phyloP scores from a whole-genome alignment of 1,140 invertebrate genomes.

The Drosophila pandora region DNA sequence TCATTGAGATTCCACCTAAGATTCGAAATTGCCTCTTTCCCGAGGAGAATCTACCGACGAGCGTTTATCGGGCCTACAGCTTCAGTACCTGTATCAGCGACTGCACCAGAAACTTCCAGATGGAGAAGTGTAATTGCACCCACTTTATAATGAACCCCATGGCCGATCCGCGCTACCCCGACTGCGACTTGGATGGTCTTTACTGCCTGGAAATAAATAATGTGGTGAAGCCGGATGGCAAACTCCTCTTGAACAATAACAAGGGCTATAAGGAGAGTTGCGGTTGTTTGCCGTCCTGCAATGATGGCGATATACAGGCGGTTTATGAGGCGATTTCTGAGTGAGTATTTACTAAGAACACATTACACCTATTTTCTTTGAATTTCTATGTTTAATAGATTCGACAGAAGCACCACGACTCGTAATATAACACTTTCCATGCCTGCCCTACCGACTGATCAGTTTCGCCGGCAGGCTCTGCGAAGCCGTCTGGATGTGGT shows the following conservation, averaged over 20 bases:
- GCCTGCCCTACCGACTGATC: conserved; percentile 62
- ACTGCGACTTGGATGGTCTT: conserved; percentile 59
- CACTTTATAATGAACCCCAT: conserved; percentile 62
- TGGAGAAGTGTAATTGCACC: conserved; percentile 85
- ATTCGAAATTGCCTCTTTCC: conserved; percentile 85
- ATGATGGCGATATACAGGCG: conserved; percentile 84
- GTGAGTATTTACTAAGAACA: conserved; percentile 21
- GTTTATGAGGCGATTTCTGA: conserved; percentile 55
- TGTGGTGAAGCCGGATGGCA: conserved; percentile 59
- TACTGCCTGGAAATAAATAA: conserved; percentile 61
- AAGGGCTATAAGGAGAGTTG: conserved; percentile 41
- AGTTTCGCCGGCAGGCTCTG: conserved; percentile 85
- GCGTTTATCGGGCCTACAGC: conserved; percentile 84
- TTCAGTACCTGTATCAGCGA: conserved; percentile 85
- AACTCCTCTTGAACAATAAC: conserved; percentile 41
- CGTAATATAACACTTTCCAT: conserved; percentile 54
- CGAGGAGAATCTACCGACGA: conserved; percentile 83
- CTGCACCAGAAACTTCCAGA: conserved; percentile 83
- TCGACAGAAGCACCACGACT: neutral
- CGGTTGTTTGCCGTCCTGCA: conserved; percentile 85
- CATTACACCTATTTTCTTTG: no score
- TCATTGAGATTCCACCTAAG: conserved; percentile 57
- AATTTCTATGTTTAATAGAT: neutral
- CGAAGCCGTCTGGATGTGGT: conserved; percentile 76
- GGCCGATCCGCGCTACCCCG: conserved; percentile 31